Percentiles rank a stretch among this genome's conserved stretches.
Evolutionary conservation across 2,888 invertebrate genomes (phyloP).

Genomic region (Megastigmus dorsalis): DNA sequence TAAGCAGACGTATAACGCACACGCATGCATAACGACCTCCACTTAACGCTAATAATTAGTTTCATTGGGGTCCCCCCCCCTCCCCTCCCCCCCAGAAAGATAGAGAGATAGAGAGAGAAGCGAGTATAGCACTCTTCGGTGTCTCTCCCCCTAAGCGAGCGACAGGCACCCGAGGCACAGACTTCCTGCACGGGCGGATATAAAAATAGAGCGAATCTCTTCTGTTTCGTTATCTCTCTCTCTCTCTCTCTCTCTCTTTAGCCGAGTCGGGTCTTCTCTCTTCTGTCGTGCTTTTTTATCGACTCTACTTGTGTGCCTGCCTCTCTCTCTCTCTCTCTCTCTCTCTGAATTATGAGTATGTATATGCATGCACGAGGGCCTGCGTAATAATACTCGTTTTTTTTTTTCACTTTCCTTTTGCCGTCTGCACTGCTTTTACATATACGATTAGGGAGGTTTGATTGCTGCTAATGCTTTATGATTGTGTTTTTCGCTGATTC

Average conservation of each 20-base stretch:
- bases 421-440: neutral
- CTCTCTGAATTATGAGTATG: neutral
- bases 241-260: conserved; percentile 41
- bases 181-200: conserved; percentile 54
- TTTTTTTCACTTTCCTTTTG: neutral
- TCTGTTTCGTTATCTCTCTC: conserved; percentile 49
- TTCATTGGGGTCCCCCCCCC: conserved; percentile 71
- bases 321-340: neutral
- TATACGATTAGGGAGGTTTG: neutral
- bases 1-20: no score
- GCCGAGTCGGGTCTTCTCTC: neutral
- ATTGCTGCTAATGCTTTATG: conserved; percentile 1
- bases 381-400: no score
- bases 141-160: conserved; percentile 53
- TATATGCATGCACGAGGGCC: no score
- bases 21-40: conserved; percentile 62
- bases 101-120: conserved; percentile 17
- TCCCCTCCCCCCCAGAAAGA: conserved; percentile 14
- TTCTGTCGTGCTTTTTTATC: neutral
- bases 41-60: conserved; percentile 75
- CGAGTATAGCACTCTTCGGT: no score
- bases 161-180: conserved; percentile 23
- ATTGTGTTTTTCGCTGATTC: conserved; percentile 30
- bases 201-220: conserved; percentile 57
- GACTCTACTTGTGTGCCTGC: neutral